Evolutionary conservation across 2,888 invertebrate species (phyloP).

Genomic region (Mimumesa dahlbomi): DNA sequence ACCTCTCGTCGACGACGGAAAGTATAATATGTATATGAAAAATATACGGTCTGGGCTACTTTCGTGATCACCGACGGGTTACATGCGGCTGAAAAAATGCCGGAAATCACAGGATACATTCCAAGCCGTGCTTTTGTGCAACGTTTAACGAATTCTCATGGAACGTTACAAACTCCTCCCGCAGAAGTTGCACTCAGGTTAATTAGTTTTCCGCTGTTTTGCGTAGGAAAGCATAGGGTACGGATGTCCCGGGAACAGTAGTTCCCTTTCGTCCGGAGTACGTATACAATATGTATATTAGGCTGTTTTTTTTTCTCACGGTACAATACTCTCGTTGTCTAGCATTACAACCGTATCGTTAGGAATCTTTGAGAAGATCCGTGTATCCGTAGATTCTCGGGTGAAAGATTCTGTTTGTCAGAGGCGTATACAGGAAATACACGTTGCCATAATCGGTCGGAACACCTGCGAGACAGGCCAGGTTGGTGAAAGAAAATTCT

Average conservation of each 20-base stretch:
- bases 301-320: conserved; percentile 6
- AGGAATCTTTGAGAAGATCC: not conserved
- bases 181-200: conserved; percentile 28
- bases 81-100: too few relatives aligned
- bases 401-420: too few relatives aligned
- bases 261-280: conserved; percentile 12
- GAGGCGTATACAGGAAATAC: too few relatives aligned
- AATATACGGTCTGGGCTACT: not conserved
- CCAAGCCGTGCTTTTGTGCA: not conserved
- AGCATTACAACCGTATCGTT: conserved; percentile 1
- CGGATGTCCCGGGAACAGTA: conserved; percentile 13
- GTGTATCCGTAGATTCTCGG: too few relatives aligned
- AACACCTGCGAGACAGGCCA: too few relatives aligned
- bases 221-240: conserved; percentile 27
- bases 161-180: too few relatives aligned
- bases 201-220: conserved; percentile 50
- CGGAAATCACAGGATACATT: not conserved
- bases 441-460: too few relatives aligned
- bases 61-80: too few relatives aligned
- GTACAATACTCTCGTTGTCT: conserved; percentile 1
- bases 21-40: too few relatives aligned
- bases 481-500: too few relatives aligned
- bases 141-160: conserved; percentile 17
- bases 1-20: too few relatives aligned
- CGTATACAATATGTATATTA: too few relatives aligned